Evolutionary conservation across 2,797 vertebrate genomes (phyloP).

Genomic region (Rhabdophis nuchalis): DNA sequence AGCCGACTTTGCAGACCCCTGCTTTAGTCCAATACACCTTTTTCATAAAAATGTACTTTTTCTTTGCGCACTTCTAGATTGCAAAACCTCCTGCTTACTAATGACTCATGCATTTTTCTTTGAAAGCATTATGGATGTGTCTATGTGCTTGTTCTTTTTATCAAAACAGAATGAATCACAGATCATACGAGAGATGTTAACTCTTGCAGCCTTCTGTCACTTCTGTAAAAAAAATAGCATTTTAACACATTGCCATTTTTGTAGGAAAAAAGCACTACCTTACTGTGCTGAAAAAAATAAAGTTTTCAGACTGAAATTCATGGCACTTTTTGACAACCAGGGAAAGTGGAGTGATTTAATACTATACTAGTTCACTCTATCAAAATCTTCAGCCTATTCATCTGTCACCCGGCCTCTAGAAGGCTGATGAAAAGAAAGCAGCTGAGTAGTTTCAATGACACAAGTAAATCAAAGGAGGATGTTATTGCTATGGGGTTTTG

Average conservation of each 20-base stretch:
- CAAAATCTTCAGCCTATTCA: constrained; percentile 57
- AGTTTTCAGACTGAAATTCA: constrained; percentile 36
- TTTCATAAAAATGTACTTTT: not conserved
- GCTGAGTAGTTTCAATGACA: constrained; percentile 26
- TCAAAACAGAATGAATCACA: constrained; percentile 21
- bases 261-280: not conserved
- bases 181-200: constrained; percentile 14
- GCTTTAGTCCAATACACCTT: not conserved
- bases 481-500: constrained; percentile 13
- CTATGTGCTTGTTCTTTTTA: not conserved
- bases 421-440: constrained; percentile 51
- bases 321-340: constrained; percentile 48
- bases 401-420: constrained; percentile 46
- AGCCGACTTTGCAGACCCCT: too few relatives aligned
- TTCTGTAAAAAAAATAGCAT: constrained; percentile 36
- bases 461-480: constrained; percentile 46
- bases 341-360: constrained; percentile 57
- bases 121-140: not conserved
- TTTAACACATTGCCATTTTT: constrained; percentile 50
- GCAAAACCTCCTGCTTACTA: rapidly evolving
- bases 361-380: constrained; percentile 58
- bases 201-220: constrained; percentile 1
- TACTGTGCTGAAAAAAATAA: constrained; percentile 1
- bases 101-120: constrained; percentile 28
- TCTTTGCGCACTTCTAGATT: not conserved